A percentile compares a stretch with the other conserved stretches of the same genome.
phyloP scores from a whole-genome alignment of 2,888 invertebrate species.

The Cerastis rubricosa region DNA sequence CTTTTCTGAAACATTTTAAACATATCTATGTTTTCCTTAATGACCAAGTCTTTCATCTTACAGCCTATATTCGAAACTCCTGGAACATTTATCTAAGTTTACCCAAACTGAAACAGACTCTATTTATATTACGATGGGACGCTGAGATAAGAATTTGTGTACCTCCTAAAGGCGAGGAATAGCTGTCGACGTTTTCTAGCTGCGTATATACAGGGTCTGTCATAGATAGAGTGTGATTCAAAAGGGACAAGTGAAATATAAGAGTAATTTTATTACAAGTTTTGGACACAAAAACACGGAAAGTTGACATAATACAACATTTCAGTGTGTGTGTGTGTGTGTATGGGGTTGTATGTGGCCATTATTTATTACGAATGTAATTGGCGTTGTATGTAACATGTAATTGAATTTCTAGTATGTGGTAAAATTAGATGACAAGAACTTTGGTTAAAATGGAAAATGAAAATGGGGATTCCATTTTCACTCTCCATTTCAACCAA shows the following conservation, averaged over 20 bases:
- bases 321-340: not conserved
- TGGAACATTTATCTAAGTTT: constrained; percentile 6
- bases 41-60: constrained; percentile 4
- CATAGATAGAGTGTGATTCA: constrained; percentile 42
- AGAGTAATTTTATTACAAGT: constrained; percentile 19
- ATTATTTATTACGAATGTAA: not conserved
- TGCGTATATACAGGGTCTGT: not conserved
- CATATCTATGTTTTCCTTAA: not conserved
- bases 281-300: not conserved
- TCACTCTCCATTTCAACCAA: too few relatives aligned
- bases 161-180: constrained; percentile 29
- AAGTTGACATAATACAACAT: not conserved
- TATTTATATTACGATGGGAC: constrained; percentile 53
- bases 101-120: constrained; percentile 27
- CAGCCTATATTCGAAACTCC: constrained; percentile 19
- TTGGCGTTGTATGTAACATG: too few relatives aligned
- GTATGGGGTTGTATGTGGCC: not conserved
- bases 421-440: not conserved
- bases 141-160: constrained; percentile 48
- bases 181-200: constrained; percentile 26
- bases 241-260: constrained; percentile 29
- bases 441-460: not conserved
- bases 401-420: not conserved
- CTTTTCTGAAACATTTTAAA: not conserved
- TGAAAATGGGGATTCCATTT: too few relatives aligned